Conservation (phyloP, 2,888 invertebrate genomes). For the Aphidius colemani region DNA sequence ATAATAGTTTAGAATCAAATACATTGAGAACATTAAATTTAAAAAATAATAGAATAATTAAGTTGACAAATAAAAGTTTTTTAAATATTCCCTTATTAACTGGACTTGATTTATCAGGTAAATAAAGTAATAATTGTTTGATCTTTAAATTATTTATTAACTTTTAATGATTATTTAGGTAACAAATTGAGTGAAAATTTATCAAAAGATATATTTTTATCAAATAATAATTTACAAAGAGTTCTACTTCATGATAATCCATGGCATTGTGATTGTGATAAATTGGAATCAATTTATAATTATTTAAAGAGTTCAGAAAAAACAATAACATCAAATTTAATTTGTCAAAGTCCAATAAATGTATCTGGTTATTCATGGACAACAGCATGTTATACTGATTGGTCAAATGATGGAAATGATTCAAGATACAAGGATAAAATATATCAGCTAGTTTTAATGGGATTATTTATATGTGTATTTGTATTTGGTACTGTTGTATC, state of each 20-base stretch:
- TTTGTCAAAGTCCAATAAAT: conserved; percentile 70
- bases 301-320: conserved; percentile 66
- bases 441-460: conserved; percentile 48
- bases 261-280: conserved; percentile 75
- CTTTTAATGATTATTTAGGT: conserved; percentile 53
- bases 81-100: conserved; percentile 66
- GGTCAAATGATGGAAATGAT: conserved; percentile 59
- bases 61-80: conserved; percentile 69
- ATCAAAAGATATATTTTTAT: conserved; percentile 65
- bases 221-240: conserved; percentile 65
- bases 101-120: conserved; percentile 66
- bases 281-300: conserved; percentile 68
- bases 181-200: conserved; percentile 64
- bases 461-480: conserved; percentile 59
- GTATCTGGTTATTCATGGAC: conserved; percentile 72
- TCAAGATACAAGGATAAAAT: conserved; percentile 34
- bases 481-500: conserved; percentile 64
- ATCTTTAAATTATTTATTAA: background rate
- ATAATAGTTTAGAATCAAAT: conserved; percentile 67
- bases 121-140: background rate
- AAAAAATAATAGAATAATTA: conserved; percentile 67
- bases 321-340: conserved; percentile 62
- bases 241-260: conserved; percentile 74
- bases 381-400: conserved; percentile 68
- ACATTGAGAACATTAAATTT: conserved; percentile 66